Evolutionary conservation across 2,797 vertebrate species (phyloP).

Genomic region (Sylvia borin): DNA sequence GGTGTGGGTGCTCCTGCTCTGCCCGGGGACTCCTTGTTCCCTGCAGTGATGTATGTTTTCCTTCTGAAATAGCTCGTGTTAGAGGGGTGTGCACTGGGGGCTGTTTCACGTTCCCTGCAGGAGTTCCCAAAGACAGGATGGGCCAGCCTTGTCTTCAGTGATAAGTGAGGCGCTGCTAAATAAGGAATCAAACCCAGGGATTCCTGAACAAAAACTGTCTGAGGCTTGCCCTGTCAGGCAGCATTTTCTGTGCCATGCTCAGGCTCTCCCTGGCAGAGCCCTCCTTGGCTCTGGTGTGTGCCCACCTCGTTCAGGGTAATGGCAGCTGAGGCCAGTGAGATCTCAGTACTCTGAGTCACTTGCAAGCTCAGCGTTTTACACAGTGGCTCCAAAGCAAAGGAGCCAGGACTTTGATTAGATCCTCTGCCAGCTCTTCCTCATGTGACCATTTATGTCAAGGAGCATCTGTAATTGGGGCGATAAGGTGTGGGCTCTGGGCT

Average conservation of each 20-base stretch:
- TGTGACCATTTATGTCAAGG: rapidly evolving
- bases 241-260: not conserved
- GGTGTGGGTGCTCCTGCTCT: not conserved
- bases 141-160: not conserved
- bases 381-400: not conserved
- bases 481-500: not conserved
- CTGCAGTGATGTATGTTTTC: rapidly evolving
- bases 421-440: not conserved
- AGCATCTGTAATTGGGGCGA: rapidly evolving
- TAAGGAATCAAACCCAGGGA: not conserved
- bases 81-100: rapidly evolving
- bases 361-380: not conserved
- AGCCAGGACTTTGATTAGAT: too few relatives aligned
- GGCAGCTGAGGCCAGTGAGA: not conserved
- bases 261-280: not conserved
- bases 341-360: not conserved
- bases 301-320: not conserved
- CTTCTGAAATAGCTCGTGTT: rapidly evolving
- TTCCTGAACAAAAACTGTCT: not conserved
- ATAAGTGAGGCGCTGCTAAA: not conserved
- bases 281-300: not conserved
- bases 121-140: not conserved
- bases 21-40: not conserved
- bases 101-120: not conserved
- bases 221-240: not conserved